A percentile compares a stretch with the other conserved stretches of the same genome.
phyloP scores from a whole-genome alignment of 2,797 vertebrate species.

The Decapterus maruadsi region DNA sequence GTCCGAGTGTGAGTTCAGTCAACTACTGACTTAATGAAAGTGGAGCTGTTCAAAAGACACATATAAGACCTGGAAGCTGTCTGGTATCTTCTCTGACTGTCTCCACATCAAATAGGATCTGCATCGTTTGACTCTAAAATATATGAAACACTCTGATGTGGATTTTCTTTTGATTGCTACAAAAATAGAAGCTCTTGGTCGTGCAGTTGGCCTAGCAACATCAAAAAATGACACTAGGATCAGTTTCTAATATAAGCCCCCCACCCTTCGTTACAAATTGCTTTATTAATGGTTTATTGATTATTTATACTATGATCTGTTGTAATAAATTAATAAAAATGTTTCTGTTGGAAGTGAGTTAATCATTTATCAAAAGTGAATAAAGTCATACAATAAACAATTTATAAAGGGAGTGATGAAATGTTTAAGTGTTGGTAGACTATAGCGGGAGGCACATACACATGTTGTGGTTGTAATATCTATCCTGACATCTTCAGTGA shows the following conservation, averaged over 20 bases:
- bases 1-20: constrained; percentile 19
- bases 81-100: constrained; percentile 13
- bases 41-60: constrained; percentile 5
- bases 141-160: background rate
- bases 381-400: background rate
- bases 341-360: background rate
- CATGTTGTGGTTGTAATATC: background rate
- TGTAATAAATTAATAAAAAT: background rate
- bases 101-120: background rate
- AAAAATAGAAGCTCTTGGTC: background rate
- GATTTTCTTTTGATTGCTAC: background rate
- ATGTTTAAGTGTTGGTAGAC: background rate
- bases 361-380: background rate
- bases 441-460: background rate
- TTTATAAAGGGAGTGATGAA: background rate
- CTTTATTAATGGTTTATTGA: background rate
- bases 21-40: constrained; percentile 34
- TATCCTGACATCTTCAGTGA: background rate
- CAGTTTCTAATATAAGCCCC: too few species aligned
- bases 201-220: background rate
- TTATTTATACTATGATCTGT: background rate
- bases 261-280: background rate
- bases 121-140: background rate
- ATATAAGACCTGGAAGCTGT: constrained; percentile 37
- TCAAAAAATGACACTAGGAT: too few species aligned